These are phyloP conservation scores for Callitettix versicolor DNA, from an alignment of 1,140 invertebrate species.

Conservation along the genomic window DNA sequence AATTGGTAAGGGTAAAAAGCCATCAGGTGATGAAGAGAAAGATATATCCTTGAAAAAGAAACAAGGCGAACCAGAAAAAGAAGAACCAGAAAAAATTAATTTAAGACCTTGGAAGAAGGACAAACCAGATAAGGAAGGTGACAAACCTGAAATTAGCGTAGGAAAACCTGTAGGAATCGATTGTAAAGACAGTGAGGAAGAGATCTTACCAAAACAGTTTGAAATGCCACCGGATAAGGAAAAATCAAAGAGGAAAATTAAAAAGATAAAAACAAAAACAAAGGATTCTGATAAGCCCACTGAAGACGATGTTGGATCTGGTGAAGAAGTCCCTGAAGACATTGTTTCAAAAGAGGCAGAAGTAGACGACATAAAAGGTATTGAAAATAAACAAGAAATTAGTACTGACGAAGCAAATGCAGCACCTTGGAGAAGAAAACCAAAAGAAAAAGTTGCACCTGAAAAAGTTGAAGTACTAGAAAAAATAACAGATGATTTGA, in stretches of 20 bases:
- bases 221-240: slow-evolving; percentile 12
- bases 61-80: slow-evolving; percentile 29
- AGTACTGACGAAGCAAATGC: slow-evolving; percentile 14
- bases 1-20: slow-evolving; percentile 30
- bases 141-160: slow-evolving; percentile 10
- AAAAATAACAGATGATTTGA: slow-evolving; percentile 21
- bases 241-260: slow-evolving; percentile 14
- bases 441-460: slow-evolving; percentile 29
- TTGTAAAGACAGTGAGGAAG: slow-evolving; percentile 18
- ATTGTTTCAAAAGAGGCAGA: no score
- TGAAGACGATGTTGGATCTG: no score
- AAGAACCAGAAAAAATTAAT: slow-evolving; percentile 24
- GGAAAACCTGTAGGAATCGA: slow-evolving; percentile 21
- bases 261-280: slow-evolving; percentile 12
- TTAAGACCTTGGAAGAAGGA: slow-evolving; percentile 23
- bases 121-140: slow-evolving; percentile 13
- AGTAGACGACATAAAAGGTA: slow-evolving; percentile 15
- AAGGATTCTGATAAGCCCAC: no score
- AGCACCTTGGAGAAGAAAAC: slow-evolving; percentile 13
- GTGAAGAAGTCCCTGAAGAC: no score
- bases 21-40: slow-evolving; percentile 29
- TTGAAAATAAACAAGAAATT: slow-evolving; percentile 12
- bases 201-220: slow-evolving; percentile 14
- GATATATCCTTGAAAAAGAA: slow-evolving; percentile 36
- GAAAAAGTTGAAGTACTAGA: slow-evolving; percentile 20